phyloP scores from a whole-genome alignment of 1,140 invertebrate species.

The Drosophila ananassae region DNA sequence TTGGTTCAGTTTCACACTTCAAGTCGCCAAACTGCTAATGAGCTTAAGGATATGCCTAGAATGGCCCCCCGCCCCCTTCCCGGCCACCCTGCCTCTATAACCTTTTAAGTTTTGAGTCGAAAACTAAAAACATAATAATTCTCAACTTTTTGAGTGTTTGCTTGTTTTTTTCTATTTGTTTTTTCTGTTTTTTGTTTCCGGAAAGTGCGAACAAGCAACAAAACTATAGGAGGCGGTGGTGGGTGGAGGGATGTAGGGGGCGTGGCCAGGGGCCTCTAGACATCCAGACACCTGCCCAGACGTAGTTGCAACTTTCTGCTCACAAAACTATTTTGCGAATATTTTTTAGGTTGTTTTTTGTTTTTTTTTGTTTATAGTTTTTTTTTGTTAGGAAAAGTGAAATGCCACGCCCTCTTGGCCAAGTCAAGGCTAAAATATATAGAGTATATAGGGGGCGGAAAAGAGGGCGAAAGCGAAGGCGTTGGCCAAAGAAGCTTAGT shows the following conservation, averaged over 20 bases:
- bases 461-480: slow-evolving; percentile 2
- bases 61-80: too few relatives aligned
- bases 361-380: slow-evolving; percentile 3
- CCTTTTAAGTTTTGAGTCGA: neutral
- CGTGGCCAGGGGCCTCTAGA: slow-evolving; percentile 49
- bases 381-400: slow-evolving; percentile 42
- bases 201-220: slow-evolving; percentile 35
- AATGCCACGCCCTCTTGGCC: slow-evolving; percentile 17
- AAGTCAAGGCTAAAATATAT: slow-evolving; percentile 3
- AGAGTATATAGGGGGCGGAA: neutral
- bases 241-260: neutral
- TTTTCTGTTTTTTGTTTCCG: neutral
- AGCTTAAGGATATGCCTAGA: slow-evolving; percentile 63
- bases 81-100: neutral
- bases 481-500: slow-evolving; percentile 54
- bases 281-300: slow-evolving; percentile 69
- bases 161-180: slow-evolving; percentile 3
- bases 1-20: slow-evolving; percentile 77
- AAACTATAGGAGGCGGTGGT: slow-evolving; percentile 24
- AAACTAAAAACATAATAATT: slow-evolving; percentile 24
- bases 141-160: slow-evolving; percentile 31
- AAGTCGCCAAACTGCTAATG: slow-evolving; percentile 72
- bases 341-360: slow-evolving; percentile 43
- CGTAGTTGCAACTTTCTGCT: slow-evolving; percentile 61
- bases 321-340: slow-evolving; percentile 74